These are phyloP conservation scores for Agrochola lota DNA, from an alignment of 2,888 invertebrate genomes.

Conservation along the genomic window DNA sequence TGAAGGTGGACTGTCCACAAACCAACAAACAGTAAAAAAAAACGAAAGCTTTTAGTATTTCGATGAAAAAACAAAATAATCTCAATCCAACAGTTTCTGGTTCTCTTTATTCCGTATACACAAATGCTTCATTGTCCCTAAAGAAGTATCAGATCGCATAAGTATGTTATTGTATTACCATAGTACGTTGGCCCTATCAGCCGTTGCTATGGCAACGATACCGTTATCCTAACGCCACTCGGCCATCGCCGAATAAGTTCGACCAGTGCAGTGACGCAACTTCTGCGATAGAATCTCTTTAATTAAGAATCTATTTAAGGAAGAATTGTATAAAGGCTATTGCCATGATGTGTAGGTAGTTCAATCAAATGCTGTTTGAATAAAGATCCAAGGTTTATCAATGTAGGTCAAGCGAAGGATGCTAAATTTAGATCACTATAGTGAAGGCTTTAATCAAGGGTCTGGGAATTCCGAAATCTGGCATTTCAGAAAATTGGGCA, in stretches of 20 bases:
- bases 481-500: neutral
- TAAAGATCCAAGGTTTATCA: constrained; percentile 24
- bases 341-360: constrained; percentile 23
- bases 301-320: constrained; percentile 48
- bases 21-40: neutral
- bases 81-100: neutral
- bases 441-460: neutral
- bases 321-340: constrained; percentile 27
- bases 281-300: constrained; percentile 45
- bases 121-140: constrained; percentile 33
- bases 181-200: constrained; percentile 67
- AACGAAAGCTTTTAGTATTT: neutral
- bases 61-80: neutral
- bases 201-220: constrained; percentile 63
- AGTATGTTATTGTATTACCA: constrained; percentile 64
- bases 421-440: neutral
- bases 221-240: constrained; percentile 60
- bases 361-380: constrained; percentile 23
- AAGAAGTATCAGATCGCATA: constrained; percentile 45
- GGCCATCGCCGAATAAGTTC: constrained; percentile 60
- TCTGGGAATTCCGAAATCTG: neutral
- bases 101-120: constrained; percentile 28
- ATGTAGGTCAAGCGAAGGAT: constrained; percentile 34
- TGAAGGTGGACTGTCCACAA: neutral
- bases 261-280: constrained; percentile 51